Conservation (phyloP, 2,888 invertebrate species). For the Orthosia incerta region DNA sequence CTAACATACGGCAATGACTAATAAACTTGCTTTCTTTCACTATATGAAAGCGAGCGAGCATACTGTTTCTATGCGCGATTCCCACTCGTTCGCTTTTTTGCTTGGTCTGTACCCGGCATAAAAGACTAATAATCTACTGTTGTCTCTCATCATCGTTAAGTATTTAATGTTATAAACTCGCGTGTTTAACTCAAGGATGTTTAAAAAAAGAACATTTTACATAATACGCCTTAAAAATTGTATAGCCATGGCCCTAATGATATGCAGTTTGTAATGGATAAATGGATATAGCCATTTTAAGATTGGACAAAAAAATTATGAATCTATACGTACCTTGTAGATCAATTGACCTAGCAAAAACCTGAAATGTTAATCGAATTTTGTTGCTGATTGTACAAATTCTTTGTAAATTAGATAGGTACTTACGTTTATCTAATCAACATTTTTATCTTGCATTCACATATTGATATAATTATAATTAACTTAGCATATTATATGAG, state of each 20-base stretch:
- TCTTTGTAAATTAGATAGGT: not conserved
- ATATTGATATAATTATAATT: no score
- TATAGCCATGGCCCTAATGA: not conserved
- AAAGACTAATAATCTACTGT: constrained; percentile 12
- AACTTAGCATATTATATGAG: no score
- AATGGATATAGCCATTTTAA: not conserved
- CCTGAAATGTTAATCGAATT: not conserved
- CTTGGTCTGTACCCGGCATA: not conserved
- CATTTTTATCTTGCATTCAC: no score
- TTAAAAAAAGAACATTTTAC: constrained; percentile 24
- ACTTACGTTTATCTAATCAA: no score
- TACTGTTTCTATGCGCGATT: not conserved
- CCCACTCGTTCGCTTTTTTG: not conserved
- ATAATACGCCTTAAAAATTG: not conserved
- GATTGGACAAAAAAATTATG: not conserved
- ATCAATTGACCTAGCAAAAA: not conserved
- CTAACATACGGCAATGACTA: no score
- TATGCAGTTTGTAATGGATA: not conserved
- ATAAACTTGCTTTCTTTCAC: no score
- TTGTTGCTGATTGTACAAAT: not conserved
- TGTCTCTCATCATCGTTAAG: constrained; percentile 4
- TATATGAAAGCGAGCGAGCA: not conserved
- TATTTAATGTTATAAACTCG: not conserved
- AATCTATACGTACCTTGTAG: no score
- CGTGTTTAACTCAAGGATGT: constrained; percentile 37